Evolutionary conservation across 2,888 invertebrate genomes (phyloP).

Genomic region (Apocheima hispidaria): DNA sequence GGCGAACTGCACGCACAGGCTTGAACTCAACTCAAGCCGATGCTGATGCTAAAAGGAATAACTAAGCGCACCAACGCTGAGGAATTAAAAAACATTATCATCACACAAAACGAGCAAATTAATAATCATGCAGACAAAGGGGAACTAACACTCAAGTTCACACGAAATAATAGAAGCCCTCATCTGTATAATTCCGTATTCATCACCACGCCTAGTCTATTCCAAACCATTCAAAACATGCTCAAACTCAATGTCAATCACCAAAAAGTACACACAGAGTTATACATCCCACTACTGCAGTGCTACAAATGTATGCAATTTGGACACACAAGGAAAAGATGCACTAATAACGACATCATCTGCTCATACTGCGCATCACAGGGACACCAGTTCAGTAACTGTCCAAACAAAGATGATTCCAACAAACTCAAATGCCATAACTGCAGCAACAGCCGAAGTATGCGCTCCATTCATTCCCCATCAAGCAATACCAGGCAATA

Average conservation of each 20-base stretch:
- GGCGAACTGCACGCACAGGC: not conserved
- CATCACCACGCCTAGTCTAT: not conserved
- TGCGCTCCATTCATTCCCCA: too few relatives aligned
- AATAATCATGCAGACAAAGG: too few relatives aligned
- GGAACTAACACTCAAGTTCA: not conserved
- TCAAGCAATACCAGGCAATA: not conserved
- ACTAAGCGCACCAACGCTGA: not conserved
- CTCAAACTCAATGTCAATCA: not conserved
- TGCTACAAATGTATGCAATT: not conserved
- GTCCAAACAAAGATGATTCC: not conserved
- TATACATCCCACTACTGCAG: not conserved
- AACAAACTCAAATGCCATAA: not conserved
- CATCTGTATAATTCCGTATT: not conserved
- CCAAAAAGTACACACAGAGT: not conserved
- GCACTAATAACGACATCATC: not conserved
- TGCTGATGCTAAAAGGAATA: not conserved
- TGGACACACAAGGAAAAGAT: not conserved
- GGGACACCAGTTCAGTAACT: not conserved
- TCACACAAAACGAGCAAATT: not conserved
- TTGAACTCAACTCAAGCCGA: not conserved
- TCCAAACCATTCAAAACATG: not conserved
- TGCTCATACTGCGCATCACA: not conserved
- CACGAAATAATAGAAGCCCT: not conserved
- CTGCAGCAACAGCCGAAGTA: too few relatives aligned
- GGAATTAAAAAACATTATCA: not conserved